Conservation (phyloP, 37 sponge, comb jelly and placozoan species). For the Chondrilla cf. caribensis region DNA sequence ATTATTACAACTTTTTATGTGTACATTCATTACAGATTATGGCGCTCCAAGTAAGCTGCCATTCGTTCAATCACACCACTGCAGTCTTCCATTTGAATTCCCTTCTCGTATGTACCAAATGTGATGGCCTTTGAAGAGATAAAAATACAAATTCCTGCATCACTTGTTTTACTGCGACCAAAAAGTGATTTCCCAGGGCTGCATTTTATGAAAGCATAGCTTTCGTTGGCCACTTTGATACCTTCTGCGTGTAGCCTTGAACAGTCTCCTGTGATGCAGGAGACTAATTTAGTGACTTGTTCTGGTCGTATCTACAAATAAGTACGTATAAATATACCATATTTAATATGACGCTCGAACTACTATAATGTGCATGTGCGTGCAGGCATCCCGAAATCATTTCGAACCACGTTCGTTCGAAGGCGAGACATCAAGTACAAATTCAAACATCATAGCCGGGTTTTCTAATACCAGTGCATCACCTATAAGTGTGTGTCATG, state of each 20-base stretch:
- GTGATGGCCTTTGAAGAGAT: conserved; percentile 51
- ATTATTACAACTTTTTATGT: no score
- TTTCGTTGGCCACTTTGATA: conserved; percentile 48
- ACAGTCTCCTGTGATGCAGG: conserved; percentile 60
- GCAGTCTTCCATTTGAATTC: conserved; percentile 70
- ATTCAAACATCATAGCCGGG: no score
- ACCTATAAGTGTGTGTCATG: no score
- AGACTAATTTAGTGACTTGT: conserved; percentile 45
- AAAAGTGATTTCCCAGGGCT: conserved; percentile 40
- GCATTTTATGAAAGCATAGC: conserved; percentile 41
- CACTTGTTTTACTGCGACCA: conserved; percentile 50
- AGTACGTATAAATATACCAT: background rate
- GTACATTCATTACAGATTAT: conserved; percentile 12
- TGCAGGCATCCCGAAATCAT: no score
- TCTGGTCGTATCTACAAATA: conserved; percentile 45
- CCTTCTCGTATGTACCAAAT: conserved; percentile 60
- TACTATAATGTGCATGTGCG: no score
- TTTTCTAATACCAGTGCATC: no score
- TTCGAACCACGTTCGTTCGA: no score
- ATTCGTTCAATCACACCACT: conserved; percentile 64
- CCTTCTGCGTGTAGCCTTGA: conserved; percentile 29
- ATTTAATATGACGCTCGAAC: no score
- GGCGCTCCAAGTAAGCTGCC: conserved; percentile 63
- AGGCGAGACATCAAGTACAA: no score
- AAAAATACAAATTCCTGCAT: conserved; percentile 62